These are phyloP conservation scores for Protobothrops mucrosquamatus DNA, from an alignment of 2,113 vertebrate genomes.

Conservation along the genomic window DNA sequence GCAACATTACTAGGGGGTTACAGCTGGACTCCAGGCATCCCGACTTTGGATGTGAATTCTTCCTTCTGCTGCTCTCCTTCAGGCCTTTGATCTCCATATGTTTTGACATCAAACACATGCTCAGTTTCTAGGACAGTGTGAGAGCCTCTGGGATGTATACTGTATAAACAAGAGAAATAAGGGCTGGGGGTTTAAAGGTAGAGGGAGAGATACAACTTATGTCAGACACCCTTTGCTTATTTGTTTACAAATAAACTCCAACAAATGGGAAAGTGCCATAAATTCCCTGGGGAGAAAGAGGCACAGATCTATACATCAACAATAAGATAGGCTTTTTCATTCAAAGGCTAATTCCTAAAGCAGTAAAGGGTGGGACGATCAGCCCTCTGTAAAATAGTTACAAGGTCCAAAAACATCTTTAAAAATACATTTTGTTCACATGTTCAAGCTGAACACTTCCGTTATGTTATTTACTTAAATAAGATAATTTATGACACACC, in stretches of 20 bases:
- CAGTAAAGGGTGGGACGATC: background rate
- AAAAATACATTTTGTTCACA: background rate
- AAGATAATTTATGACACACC: background rate
- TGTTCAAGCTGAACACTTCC: background rate
- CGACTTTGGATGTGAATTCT: background rate
- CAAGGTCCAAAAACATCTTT: background rate
- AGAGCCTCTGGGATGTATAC: constrained; percentile 13
- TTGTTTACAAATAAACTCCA: constrained; percentile 27
- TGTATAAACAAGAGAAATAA: constrained; percentile 17
- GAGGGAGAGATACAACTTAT: background rate
- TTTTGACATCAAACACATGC: constrained; percentile 35
- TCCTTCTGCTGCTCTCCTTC: background rate
- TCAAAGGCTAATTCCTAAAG: background rate
- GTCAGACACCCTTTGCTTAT: background rate
- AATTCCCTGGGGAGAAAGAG: background rate
- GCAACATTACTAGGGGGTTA: background rate
- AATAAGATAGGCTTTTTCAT: background rate
- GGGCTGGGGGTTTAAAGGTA: background rate
- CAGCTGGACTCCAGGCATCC: background rate
- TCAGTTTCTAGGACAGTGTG: constrained; percentile 5
- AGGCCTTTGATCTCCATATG: constrained; percentile 24
- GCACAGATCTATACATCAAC: background rate
- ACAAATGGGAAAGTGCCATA: background rate
- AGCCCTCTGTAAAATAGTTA: background rate
- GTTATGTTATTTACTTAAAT: background rate